Base-by-base conservation (phyloP, 1,140 invertebrate species). In the Diplogasteroides magnus region DNA sequence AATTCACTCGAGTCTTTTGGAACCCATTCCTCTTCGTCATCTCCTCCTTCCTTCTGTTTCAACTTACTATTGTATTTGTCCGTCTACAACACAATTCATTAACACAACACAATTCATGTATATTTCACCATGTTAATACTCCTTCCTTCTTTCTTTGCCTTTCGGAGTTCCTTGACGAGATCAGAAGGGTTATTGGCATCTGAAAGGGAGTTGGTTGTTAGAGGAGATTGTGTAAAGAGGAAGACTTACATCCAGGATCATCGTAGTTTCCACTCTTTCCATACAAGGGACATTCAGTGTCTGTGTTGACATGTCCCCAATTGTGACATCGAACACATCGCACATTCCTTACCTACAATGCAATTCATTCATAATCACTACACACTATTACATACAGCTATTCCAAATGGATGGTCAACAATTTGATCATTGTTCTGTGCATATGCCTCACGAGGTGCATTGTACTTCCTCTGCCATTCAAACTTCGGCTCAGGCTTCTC, bases 291-390 rank as follows among this genome's bases (percentile, higher is more conserved):
- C 80, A 82, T 60, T 82, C 80, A 13, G 78, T 93, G 88, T 93
- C 94, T 82, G 97, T 99, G 83, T 98, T 99, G 57, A 98, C 94
- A 81, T 99, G 97, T 3, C 97, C 97, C 94, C 96, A 98, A 83
- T 97, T 96, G 78, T 96, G 91, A 83, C 97, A 99, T 84, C 98
- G 97, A 32, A 99, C 93, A 82, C 97, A 99, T 23, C 94, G 87
- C 0, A 98, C 94, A 87, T 98, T 98, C 48, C 94, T 85, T 0
- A 98, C 94, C 77, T 87, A 83, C 37, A 25, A 69, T 58, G 37
- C 56, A 55, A 3, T 62, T 58, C 61, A 48, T 48, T 6, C 23
- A 61, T 61, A 61, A 23, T 14, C 6, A 11, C 13, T 61, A 26
- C 59, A 14, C 11, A 61, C 6, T 15, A 61, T 13, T 61, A 61